Percentiles rank a stretch among this genome's conserved stretches.
Evolutionary conservation across 2,113 vertebrate species (phyloP).

Genomic region (Malurus elegans): DNA sequence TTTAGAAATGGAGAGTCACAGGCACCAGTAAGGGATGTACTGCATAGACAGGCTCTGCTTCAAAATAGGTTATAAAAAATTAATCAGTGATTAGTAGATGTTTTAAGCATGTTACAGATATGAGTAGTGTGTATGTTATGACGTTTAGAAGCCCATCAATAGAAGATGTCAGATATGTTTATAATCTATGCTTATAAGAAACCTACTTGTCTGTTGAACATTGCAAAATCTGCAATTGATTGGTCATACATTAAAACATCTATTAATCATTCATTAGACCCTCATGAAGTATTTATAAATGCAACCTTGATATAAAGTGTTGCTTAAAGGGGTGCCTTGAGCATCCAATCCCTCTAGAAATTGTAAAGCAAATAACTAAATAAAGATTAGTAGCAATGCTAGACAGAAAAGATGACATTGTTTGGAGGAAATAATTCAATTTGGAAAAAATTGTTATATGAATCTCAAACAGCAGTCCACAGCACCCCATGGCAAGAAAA

Average conservation of each 20-base stretch:
- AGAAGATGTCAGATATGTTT: slow-evolving; percentile 53
- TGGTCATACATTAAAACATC: slow-evolving; percentile 61
- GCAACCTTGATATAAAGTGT: slow-evolving; percentile 63
- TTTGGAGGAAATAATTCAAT: slow-evolving; percentile 14
- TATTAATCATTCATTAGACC: slow-evolving; percentile 67
- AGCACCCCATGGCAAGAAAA: not conserved
- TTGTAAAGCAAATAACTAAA: slow-evolving; percentile 43
- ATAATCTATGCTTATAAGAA: slow-evolving; percentile 60
- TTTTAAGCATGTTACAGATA: slow-evolving; percentile 63
- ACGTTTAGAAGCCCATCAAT: slow-evolving; percentile 54
- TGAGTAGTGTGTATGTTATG: slow-evolving; percentile 62
- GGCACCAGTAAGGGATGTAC: not conserved
- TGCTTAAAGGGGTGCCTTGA: slow-evolving; percentile 48
- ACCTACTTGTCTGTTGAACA: slow-evolving; percentile 22
- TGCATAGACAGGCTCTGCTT: not conserved
- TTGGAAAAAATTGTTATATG: not conserved
- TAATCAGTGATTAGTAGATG: slow-evolving; percentile 52
- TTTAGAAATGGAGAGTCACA: not conserved
- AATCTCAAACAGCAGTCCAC: not conserved
- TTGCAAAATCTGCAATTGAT: slow-evolving; percentile 50
- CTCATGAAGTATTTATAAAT: slow-evolving; percentile 67
- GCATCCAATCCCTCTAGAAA: slow-evolving; percentile 41
- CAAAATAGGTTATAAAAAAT: slow-evolving; percentile 48
- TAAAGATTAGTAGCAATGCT: slow-evolving; percentile 20
- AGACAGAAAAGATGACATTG: not conserved